Evolutionary conservation across 2,113 vertebrate genomes (phyloP).

Genomic region (Fulmarus glacialis): DNA sequence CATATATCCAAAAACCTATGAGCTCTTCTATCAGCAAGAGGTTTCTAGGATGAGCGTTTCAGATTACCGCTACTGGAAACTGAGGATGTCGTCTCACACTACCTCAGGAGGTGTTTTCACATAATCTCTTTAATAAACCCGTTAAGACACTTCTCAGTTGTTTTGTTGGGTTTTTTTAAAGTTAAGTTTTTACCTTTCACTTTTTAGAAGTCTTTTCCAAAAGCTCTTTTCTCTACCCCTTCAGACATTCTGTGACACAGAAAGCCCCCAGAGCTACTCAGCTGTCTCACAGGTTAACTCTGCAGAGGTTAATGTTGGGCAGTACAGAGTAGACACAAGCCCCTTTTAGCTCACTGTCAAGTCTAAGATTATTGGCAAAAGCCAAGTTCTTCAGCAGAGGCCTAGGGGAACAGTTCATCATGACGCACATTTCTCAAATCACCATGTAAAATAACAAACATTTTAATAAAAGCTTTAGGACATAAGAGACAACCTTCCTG

Average conservation of each 20-base stretch:
- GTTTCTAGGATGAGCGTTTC: background rate
- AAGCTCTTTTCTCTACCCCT: background rate
- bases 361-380: background rate
- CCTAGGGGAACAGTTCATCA: background rate
- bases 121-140: background rate
- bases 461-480: background rate
- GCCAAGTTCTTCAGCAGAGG: background rate
- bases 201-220: background rate
- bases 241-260: background rate
- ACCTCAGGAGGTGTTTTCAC: background rate
- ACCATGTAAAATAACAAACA: background rate
- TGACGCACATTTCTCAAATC: background rate
- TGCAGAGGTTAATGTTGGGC: background rate
- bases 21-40: background rate
- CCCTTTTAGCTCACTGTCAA: background rate
- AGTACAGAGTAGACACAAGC: background rate
- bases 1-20: background rate
- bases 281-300: background rate
- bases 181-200: background rate
- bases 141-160: background rate
- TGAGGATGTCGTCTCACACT: background rate
- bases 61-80: background rate
- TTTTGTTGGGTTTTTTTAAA: background rate
- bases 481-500: background rate
- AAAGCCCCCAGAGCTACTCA: background rate